Percentiles rank a stretch among this genome's conserved stretches.
These are phyloP conservation scores for Rhysida immarginata DNA, from an alignment of 1,140 invertebrate species.

Conservation along the genomic window DNA sequence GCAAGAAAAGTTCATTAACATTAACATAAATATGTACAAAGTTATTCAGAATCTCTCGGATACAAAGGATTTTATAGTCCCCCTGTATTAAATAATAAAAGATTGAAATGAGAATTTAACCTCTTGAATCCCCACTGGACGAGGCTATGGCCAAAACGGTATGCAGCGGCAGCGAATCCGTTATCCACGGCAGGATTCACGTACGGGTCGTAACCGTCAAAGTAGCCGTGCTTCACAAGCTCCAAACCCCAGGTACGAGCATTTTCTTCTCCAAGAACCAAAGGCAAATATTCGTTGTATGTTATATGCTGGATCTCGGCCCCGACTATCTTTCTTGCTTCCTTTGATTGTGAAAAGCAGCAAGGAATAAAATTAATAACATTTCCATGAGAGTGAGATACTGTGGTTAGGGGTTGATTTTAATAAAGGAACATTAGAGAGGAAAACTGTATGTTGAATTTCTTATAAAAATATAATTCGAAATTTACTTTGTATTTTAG, in stretches of 20 bases:
- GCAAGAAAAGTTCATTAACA: background rate
- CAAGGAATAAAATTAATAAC: too few relatives aligned
- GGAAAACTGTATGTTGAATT: too few relatives aligned
- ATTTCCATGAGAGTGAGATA: too few relatives aligned
- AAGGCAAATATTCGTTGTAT: constrained; percentile 32
- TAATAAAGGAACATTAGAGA: too few relatives aligned
- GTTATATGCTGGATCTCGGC: constrained; percentile 67
- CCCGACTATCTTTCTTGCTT: constrained; percentile 62
- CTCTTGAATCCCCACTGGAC: constrained; percentile 43
- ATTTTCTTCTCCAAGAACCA: constrained; percentile 28
- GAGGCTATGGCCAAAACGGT: constrained; percentile 76
- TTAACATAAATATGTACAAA: background rate
- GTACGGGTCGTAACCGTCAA: constrained; percentile 54
- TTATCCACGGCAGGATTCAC: constrained; percentile 75
- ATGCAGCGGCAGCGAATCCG: constrained; percentile 73
- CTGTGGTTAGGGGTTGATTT: too few relatives aligned
- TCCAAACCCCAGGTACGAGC: constrained; percentile 20
- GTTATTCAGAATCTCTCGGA: too few relatives aligned
- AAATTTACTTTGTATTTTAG: too few relatives aligned
- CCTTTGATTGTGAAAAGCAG: constrained; percentile 27
- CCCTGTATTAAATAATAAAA: too few relatives aligned
- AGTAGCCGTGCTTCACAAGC: constrained; percentile 17
- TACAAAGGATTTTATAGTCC: too few relatives aligned
- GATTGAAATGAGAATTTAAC: too few relatives aligned
- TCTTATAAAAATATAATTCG: too few relatives aligned